phyloP scores from a whole-genome alignment of 2,797 vertebrate genomes.

The Melanotaenia parkinsoni region DNA sequence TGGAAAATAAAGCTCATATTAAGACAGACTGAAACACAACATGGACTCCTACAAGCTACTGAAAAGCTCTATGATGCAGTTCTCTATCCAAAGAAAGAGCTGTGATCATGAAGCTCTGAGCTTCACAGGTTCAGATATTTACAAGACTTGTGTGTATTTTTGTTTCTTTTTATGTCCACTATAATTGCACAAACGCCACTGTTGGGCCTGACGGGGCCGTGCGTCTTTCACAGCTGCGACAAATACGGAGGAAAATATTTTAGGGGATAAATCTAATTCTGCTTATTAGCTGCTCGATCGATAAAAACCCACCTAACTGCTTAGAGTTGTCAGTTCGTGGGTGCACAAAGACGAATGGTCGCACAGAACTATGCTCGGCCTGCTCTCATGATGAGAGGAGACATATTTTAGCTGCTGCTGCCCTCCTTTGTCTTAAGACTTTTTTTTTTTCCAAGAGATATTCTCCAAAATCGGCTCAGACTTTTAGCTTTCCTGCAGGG shows the following conservation, averaged over 20 bases:
- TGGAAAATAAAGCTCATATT: conserved; percentile 38
- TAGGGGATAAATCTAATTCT: conserved; percentile 14
- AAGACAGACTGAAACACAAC: conserved; percentile 34
- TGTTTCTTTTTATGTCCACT: not conserved
- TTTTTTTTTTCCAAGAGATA: not conserved
- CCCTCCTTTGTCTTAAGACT: conserved; percentile 54
- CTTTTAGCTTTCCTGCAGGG: not conserved
- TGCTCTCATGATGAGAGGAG: conserved; percentile 55
- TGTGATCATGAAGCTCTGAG: too few relatives aligned
- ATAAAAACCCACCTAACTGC: conserved; percentile 32
- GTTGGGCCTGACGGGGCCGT: conserved; percentile 24
- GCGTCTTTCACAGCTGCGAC: conserved; percentile 24
- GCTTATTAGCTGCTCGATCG: conserved; percentile 52
- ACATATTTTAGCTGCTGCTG: conserved; percentile 49
- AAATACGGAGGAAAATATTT: conserved; percentile 28
- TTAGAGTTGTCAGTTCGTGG: conserved; percentile 58
- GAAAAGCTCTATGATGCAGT: conserved; percentile 18
- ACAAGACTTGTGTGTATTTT: not conserved
- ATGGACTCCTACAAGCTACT: conserved; percentile 38
- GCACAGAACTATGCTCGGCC: conserved; percentile 59
- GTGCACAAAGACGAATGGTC: conserved; percentile 51
- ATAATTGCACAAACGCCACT: not conserved
- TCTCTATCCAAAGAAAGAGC: not conserved
- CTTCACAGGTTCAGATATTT: too few relatives aligned
- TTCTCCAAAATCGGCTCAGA: too few relatives aligned